phyloP scores from a whole-genome alignment of 1,140 invertebrate genomes.

The Notospermus geniculatus region DNA sequence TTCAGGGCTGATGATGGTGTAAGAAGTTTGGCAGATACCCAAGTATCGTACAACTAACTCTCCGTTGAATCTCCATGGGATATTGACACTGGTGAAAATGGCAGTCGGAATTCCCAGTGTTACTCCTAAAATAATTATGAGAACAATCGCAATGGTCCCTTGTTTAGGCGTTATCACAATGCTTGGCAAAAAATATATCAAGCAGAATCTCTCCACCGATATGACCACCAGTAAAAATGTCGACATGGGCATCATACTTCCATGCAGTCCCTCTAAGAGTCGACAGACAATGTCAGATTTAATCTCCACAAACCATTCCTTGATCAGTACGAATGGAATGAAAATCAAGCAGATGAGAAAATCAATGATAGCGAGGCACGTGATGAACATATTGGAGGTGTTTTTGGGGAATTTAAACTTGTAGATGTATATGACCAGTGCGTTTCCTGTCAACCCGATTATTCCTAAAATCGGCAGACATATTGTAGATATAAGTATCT shows the following conservation, averaged over 20 bases:
- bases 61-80: slow-evolving; percentile 7
- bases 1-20: slow-evolving; percentile 18
- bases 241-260: slow-evolving; percentile 31
- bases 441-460: slow-evolving; percentile 35
- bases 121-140: slow-evolving; percentile 24
- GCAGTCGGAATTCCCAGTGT: slow-evolving; percentile 28
- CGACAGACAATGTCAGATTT: slow-evolving; percentile 33
- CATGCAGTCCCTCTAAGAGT: slow-evolving; percentile 30
- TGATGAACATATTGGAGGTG: slow-evolving; percentile 33
- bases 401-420: slow-evolving; percentile 25
- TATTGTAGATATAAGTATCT: slow-evolving; percentile 13
- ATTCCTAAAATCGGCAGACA: slow-evolving; percentile 27
- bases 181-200: slow-evolving; percentile 28
- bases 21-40: slow-evolving; percentile 29
- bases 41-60: slow-evolving; percentile 12
- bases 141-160: slow-evolving; percentile 23
- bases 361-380: slow-evolving; percentile 33
- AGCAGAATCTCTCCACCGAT: slow-evolving; percentile 36
- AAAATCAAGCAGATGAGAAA: slow-evolving; percentile 34
- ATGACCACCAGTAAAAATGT: slow-evolving; percentile 35
- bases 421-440: slow-evolving; percentile 32
- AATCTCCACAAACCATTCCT: slow-evolving; percentile 34
- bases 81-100: slow-evolving; percentile 31
- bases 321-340: slow-evolving; percentile 35
- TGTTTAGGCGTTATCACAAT: slow-evolving; percentile 18